A percentile compares a stretch with the other conserved stretches of the same genome.
Conservation (phyloP, 64 coral and sea anemone species). For the Anthopleura sola region DNA sequence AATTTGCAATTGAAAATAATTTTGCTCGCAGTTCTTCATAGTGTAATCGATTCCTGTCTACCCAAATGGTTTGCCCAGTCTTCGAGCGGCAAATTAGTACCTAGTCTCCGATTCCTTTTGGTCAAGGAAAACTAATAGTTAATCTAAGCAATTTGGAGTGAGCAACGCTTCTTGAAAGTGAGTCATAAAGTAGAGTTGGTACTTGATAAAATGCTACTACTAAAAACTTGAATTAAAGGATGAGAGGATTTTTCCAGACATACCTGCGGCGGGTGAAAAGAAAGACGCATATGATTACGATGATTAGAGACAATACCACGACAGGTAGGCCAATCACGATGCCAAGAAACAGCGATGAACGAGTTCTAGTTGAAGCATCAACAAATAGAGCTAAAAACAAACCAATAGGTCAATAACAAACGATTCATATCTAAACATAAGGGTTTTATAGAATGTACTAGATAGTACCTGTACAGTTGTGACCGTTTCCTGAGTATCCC, state of each 20-base stretch:
- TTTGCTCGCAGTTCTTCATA: no score
- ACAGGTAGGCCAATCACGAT: conserved; percentile 17
- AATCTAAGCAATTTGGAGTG: no score
- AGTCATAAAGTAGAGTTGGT: not conserved
- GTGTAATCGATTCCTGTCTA: no score
- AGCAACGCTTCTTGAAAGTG: not conserved
- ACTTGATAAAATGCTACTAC: no score
- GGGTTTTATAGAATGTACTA: not conserved
- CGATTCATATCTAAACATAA: not conserved
- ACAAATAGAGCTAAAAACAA: not conserved
- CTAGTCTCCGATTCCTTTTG: no score
- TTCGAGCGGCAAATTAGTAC: no score
- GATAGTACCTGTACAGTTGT: conserved; percentile 27
- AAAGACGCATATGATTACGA: not conserved
- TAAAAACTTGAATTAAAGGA: no score
- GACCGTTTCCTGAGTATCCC: not conserved
- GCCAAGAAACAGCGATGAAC: not conserved
- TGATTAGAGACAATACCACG: not conserved
- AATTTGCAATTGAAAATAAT: no score
- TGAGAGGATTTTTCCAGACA: not conserved
- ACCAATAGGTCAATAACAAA: not conserved
- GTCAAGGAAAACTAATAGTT: no score
- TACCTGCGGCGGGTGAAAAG: conserved; percentile 13
- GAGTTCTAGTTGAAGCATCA: not conserved
- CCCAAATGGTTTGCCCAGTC: no score